These are phyloP conservation scores for Melinaea marsaeus DNA, from an alignment of 2,888 invertebrate genomes.

Conservation along the genomic window DNA sequence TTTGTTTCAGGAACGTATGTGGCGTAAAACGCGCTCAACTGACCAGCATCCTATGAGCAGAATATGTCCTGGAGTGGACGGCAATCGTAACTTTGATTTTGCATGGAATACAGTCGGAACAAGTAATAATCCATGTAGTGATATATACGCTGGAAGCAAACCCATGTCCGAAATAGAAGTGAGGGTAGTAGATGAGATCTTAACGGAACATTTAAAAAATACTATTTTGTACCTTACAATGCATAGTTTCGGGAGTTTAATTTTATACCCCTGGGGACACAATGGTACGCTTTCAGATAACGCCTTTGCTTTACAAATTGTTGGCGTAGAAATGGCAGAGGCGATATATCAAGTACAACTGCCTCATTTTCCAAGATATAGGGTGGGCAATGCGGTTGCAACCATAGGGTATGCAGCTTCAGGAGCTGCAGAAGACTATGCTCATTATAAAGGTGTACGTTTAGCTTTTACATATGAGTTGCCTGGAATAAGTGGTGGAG, in stretches of 20 bases:
- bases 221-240: conserved; percentile 83
- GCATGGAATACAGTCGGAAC: conserved; percentile 82
- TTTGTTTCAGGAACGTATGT: conserved; percentile 75
- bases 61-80: conserved; percentile 83
- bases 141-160: conserved; percentile 78
- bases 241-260: conserved; percentile 85
- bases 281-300: conserved; percentile 71
- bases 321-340: conserved; percentile 60
- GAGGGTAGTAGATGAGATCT: conserved; percentile 75
- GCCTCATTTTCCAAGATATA: conserved; percentile 61
- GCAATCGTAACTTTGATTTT: conserved; percentile 86
- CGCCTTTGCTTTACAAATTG: conserved; percentile 60
- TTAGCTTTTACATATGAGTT: conserved; percentile 81
- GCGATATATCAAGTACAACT: conserved; percentile 55
- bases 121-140: conserved; percentile 74
- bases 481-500: conserved; percentile 73
- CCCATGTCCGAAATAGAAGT: conserved; percentile 84
- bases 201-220: conserved; percentile 66
- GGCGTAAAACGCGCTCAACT: conserved; percentile 83
- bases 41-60: conserved; percentile 41
- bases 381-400: conserved; percentile 72
- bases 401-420: conserved; percentile 75
- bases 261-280: conserved; percentile 84
- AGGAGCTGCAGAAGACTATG: conserved; percentile 83
- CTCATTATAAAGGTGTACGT: conserved; percentile 75